These are phyloP conservation scores for Serilophus lunatus DNA, from an alignment of 2,113 vertebrate genomes.

Conservation along the genomic window DNA sequence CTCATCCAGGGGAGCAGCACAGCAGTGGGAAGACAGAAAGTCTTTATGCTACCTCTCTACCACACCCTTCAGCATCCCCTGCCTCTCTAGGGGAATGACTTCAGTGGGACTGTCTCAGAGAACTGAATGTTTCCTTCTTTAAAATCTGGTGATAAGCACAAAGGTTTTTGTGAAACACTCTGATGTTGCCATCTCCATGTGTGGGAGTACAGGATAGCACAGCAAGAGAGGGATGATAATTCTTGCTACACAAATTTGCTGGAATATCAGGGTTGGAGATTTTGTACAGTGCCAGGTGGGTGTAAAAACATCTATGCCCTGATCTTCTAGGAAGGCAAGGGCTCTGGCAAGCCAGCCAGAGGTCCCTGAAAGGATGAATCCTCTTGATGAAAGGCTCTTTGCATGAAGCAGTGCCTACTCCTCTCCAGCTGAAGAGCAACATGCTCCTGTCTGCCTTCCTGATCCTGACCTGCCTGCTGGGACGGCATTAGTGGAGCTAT, in stretches of 20 bases:
- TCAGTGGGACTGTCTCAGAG: background rate
- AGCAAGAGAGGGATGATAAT: background rate
- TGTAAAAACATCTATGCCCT: background rate
- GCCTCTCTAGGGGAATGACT: background rate
- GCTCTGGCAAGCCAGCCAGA: background rate
- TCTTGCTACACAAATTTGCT: background rate
- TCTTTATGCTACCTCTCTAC: background rate
- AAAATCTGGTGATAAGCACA: background rate
- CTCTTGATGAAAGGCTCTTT: background rate
- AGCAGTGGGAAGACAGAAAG: background rate
- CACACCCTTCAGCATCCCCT: background rate
- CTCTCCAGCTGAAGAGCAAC: background rate
- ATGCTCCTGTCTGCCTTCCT: background rate
- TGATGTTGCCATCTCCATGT: accelerated
- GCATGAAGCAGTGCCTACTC: background rate
- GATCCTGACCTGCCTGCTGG: background rate
- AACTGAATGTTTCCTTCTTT: background rate
- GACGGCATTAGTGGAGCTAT: background rate
- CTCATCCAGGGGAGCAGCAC: background rate
- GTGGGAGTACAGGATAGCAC: background rate
- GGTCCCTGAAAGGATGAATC: accelerated
- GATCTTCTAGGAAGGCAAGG: background rate
- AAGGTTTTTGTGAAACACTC: background rate
- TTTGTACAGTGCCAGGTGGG: background rate
- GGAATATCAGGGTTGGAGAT: background rate